Conservation (phyloP, 2,113 vertebrate genomes). For the Platycercus adscitus region DNA sequence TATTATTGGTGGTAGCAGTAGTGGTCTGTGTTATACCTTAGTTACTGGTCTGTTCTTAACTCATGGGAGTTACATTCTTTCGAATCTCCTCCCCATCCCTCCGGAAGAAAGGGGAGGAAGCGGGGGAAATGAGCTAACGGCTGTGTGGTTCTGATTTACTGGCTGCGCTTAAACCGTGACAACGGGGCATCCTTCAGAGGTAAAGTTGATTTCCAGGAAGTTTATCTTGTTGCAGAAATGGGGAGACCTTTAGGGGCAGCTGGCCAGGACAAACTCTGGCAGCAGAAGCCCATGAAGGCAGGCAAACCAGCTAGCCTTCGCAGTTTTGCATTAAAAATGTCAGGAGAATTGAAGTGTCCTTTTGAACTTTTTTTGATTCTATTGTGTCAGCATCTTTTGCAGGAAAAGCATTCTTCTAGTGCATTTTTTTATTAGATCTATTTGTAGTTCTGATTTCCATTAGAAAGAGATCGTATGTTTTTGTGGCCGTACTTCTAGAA, state of each 20-base stretch:
- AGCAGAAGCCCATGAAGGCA: neutral
- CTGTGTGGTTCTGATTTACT: no score
- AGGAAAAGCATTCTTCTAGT: neutral
- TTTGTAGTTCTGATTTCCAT: constrained; percentile 23
- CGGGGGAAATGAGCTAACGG: no score
- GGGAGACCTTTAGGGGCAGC: neutral
- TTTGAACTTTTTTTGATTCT: neutral
- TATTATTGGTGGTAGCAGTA: no score
- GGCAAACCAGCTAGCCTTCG: neutral
- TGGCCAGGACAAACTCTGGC: neutral
- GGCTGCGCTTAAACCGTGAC: no score
- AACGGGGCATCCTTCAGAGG: neutral
- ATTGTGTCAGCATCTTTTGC: neutral
- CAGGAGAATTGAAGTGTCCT: neutral
- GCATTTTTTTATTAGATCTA: neutral
- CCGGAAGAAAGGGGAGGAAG: no score
- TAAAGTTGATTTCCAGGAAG: neutral
- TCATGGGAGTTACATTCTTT: no score
- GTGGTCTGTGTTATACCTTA: no score
- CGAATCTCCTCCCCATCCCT: no score
- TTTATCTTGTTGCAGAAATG: neutral
- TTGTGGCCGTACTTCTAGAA: neutral
- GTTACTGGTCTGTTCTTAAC: no score
- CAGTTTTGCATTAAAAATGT: neutral
- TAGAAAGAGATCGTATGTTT: neutral